Conservation (phyloP, 2,888 invertebrate species). For the Norana najaformis region DNA sequence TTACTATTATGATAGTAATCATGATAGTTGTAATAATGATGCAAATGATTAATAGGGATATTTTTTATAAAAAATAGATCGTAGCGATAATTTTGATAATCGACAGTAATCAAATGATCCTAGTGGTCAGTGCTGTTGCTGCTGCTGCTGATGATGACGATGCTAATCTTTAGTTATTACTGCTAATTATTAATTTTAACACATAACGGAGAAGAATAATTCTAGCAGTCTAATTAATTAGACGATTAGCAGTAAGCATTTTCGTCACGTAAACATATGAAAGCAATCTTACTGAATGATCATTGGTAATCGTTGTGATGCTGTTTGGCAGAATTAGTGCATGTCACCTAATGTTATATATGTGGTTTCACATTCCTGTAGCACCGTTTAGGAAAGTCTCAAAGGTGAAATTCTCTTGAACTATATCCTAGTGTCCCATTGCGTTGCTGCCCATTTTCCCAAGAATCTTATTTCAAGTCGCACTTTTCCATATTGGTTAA, state of each 20-base stretch:
- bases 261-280: background rate
- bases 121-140: background rate
- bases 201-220: background rate
- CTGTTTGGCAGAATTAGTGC: background rate
- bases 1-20: no score
- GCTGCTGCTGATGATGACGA: background rate
- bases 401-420: no score
- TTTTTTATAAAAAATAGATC: no score
- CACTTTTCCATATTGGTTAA: no score
- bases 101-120: no score
- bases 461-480: no score
- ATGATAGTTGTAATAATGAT: no score
- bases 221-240: background rate
- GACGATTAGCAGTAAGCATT: background rate
- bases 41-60: no score
- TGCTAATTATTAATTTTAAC: background rate
- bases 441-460: no score
- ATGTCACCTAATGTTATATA: background rate
- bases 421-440: no score
- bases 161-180: background rate
- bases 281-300: background rate
- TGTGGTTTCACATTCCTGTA: background rate
- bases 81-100: no score
- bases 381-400: no score
- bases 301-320: background rate